Evolutionary conservation across 2,797 vertebrate species (phyloP).

Genomic region (Geotria australis): DNA sequence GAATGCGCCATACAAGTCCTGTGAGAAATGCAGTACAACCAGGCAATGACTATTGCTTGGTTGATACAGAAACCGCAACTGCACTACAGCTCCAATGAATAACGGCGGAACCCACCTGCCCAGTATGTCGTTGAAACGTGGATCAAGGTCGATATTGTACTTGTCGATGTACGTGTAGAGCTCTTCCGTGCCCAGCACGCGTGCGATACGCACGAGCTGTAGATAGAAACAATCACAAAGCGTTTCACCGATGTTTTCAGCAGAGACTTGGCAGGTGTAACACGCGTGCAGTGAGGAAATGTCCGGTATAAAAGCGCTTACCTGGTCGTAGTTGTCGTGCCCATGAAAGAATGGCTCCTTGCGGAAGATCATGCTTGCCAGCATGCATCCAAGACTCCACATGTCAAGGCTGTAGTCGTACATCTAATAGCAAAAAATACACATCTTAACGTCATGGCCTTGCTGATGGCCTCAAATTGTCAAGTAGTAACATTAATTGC

Average conservation of each 20-base stretch:
- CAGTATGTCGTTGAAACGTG: not conserved
- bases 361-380: constrained; percentile 1
- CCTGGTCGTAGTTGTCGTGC: constrained; percentile 1
- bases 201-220: not conserved
- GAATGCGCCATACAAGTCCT: too few relatives aligned
- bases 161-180: not conserved
- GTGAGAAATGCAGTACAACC: too few relatives aligned
- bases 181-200: not conserved
- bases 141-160: not conserved
- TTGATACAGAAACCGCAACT: not conserved
- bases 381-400: constrained; percentile 1
- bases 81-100: not conserved
- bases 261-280: not conserved
- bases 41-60: not conserved
- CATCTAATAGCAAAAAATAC: not conserved
- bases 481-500: too few relatives aligned
- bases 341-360: constrained; percentile 1
- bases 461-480: too few relatives aligned
- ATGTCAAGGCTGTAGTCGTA: constrained; percentile 2
- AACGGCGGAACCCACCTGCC: not conserved
- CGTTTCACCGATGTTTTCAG: not conserved
- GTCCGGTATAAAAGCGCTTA: not conserved
- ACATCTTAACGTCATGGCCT: too few relatives aligned
- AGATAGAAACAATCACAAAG: not conserved
- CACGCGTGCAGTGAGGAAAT: not conserved